These are phyloP conservation scores for Limulus polyphemus DNA, from an alignment of 2,888 invertebrate genomes.

Conservation along the genomic window DNA sequence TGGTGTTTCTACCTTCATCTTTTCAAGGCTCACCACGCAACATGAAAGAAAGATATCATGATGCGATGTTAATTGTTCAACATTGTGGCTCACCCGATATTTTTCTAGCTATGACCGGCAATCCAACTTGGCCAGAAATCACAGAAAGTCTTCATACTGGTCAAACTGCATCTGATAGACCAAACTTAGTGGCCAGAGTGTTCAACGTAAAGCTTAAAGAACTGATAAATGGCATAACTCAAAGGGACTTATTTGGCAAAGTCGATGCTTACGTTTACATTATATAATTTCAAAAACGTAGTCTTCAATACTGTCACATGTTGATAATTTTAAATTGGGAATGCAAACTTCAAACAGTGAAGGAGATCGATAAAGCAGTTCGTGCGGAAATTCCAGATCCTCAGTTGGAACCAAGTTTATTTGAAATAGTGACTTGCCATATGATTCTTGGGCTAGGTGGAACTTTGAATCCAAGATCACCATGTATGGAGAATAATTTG, in stretches of 20 bases:
- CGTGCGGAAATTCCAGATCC: conserved; percentile 27
- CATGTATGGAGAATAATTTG: conserved; percentile 36
- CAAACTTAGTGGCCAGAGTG: conserved; percentile 10
- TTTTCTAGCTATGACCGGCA: conserved; percentile 27
- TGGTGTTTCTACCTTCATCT: conserved; percentile 9
- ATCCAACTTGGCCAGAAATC: conserved; percentile 11
- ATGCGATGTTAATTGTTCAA: conserved; percentile 37
- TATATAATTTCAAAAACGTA: conserved; percentile 32
- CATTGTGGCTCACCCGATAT: conserved; percentile 37
- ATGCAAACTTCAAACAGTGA: background rate
- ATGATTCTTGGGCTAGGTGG: conserved; percentile 31
- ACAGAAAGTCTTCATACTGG: conserved; percentile 10
- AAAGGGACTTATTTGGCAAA: conserved; percentile 8
- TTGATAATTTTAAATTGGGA: conserved; percentile 11
- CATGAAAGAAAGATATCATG: conserved; percentile 35
- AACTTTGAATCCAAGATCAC: conserved; percentile 25
- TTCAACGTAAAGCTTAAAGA: conserved; percentile 10
- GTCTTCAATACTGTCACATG: conserved; percentile 30
- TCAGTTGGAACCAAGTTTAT: conserved; percentile 19
- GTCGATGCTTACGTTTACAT: conserved; percentile 20
- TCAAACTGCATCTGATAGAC: conserved; percentile 22
- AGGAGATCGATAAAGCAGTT: conserved; percentile 15
- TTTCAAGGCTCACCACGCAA: conserved; percentile 31
- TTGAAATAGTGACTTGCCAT: conserved; percentile 16
- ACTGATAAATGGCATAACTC: conserved; percentile 5